Base-by-base conservation (phyloP, 37 sponge, comb jelly and placozoan genomes). In the Oopsacas minuta region DNA sequence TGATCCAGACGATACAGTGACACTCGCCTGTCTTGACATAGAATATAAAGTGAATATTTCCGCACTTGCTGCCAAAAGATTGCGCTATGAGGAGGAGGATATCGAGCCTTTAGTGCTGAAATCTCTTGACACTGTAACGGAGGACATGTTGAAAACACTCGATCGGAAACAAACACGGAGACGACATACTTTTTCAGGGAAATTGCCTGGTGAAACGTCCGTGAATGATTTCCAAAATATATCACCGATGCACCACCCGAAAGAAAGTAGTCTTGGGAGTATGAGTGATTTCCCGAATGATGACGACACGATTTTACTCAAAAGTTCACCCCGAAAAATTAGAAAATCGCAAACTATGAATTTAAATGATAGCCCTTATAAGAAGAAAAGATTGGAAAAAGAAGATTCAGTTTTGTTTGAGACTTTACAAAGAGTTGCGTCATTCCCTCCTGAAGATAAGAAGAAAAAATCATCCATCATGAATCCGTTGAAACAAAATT, bases 1-100 rank as follows among this genome's bases (percentile, higher is more conserved):
- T 34, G 75, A 61, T n/a, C 75, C 75, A 20, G 75, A 61, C 22
- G 75, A 61, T 12, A 61, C 75, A 25, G 75, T 61, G 22, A 61
- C 75, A 5, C 22, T 61, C 5, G 75, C 75, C 20, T 61, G 75
- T n/a, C 75, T 61, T 34, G 75, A 61, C 28, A 61, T 61, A 10
- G 75, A 61, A 61, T 61, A 61, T 61, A 61, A 61, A 61, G 75
- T 61, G 7, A 61, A 61, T 34, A 61, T 61, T 3, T 61, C 75
- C 28, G 75, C 75, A 32, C 22, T 61, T 5, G 75, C 75, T 20
- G 75, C 75, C 5, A 61, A 12, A 3, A 61, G 75, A 12, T 12
- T 61, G 5, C 75, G 75, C 30, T 61, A 61, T 34, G 75, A 10
- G 28, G 75, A 61, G 30, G 75, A 61, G 30, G 75, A 61, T 12